Evolutionary conservation across 2,797 vertebrate species (phyloP), one percentile per base, ranked within the genome.

Genomic region (Sebastes miniatus): DNA sequence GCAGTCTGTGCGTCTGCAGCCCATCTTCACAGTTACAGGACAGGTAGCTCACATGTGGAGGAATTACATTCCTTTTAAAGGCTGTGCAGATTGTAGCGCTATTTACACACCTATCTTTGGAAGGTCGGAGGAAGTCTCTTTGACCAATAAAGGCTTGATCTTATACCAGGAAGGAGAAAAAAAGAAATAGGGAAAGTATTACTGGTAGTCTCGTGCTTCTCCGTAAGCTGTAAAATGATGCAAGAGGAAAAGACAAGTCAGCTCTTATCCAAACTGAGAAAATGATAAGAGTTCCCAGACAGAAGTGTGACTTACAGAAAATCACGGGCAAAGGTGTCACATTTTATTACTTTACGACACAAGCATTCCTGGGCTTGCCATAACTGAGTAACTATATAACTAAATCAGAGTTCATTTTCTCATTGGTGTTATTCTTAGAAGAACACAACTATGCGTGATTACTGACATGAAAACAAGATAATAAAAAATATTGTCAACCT

Each of bases 1-100:
- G 75, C 93, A 94, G 88, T 92, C 91, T 16, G 94, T 93, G 43
- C 79, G 81, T 72, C 62, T 91, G 29, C 63, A 85, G 16, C 68
- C 73, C 93, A 94, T 95, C 72, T 65, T 90, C 2, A 54, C n/a
- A 56, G 1, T 8, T 6, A 16, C 9, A 50, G 47, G 32, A 70
- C 5, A 13, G 20, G 6, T 3, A 1, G 5, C 8, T 9, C 7
- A 4, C 1, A 66, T n/a, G 27, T 29, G 71, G 16, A 43, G 25
- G 24, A 61, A 18, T 0, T 11, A 4, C 31, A 47, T 2, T 13
- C 58, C 56, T 79, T 86, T 77, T 88, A 85, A 79, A 79, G 61
- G 13, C 57, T n/a, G 20, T 16, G n/a, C 1, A n/a, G 57, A 50
- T 75, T 10, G 16, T 1, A 27, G 2, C 12, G 25, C 22, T 39